phyloP scores from a whole-genome alignment of 2,113 vertebrate species.

The Cyrtonyx montezumae region DNA sequence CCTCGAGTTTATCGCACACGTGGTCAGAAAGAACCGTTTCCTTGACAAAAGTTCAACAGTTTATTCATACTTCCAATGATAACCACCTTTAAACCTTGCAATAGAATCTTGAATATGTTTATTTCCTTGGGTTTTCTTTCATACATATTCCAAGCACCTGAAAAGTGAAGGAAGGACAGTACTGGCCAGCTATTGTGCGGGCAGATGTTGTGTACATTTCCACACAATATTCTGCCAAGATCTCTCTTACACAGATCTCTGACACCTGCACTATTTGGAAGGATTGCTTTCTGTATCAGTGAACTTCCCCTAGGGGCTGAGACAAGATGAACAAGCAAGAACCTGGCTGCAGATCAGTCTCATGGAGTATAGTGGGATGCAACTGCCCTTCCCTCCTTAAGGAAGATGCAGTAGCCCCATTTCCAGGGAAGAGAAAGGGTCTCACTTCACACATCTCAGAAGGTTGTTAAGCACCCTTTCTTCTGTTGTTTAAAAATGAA shows the following conservation, averaged over 20 bases:
- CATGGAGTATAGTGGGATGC: background rate
- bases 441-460: background rate
- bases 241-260: conserved; percentile 24
- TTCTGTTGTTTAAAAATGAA: background rate
- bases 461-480: background rate
- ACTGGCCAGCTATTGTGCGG: conserved; percentile 55
- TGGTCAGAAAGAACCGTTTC: background rate
- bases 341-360: background rate
- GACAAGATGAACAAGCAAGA: conserved; percentile 18
- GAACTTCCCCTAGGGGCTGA: background rate
- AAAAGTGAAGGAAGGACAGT: conserved; percentile 61
- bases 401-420: background rate
- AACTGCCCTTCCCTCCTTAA: background rate
- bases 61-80: background rate
- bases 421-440: background rate
- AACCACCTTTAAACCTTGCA: background rate
- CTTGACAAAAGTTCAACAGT: background rate
- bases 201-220: conserved; percentile 60
- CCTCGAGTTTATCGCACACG: background rate
- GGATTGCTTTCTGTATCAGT: conserved; percentile 15
- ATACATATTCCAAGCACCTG: conserved; percentile 46
- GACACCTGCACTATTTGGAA: conserved; percentile 67
- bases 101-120: background rate
- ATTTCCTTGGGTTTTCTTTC: conserved; percentile 18
- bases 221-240: conserved; percentile 50